Evolutionary conservation across 2,888 invertebrate genomes (phyloP), one percentile per base, ranked within the genome.

Genomic region (Drosophila borborema): DNA sequence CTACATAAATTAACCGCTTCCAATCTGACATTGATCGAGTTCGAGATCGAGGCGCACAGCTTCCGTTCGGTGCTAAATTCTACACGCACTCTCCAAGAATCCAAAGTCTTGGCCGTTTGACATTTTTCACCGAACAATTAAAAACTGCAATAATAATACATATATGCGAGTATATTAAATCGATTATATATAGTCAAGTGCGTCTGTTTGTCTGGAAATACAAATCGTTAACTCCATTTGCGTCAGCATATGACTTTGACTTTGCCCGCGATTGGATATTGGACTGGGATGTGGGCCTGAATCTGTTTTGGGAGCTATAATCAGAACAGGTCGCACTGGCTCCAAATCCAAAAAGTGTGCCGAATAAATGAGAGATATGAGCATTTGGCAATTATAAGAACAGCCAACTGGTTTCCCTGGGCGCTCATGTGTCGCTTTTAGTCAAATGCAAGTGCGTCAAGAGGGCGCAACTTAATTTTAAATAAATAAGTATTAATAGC

Each of bases 281-380:
- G 20, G 36, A 16, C 49, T 49, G 60, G 16, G 23, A 28, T 41
- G 28, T 55, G 55, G 55, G 41, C 55, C 56, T 71, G 56, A 38
- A 46, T 18, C 20, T 49, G 23, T 14, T n/a, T 38, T 8, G 38
- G 40, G 40, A 16, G 41, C 55, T 58, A 43, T 43, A 72, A 48
- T 62, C 43, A 69, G 60, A 75, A 80, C 75, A 72, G 60, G 64
- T 74, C 58, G 54, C 62, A 49, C 59, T 6, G 72, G 59, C 41
- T 55, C 36, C 64, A 46, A 61, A 72, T 65, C 60, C 54, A 38
- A 70, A 70, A 80, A 80, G 80, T 83, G 83, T 80, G 80, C 83
- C 83, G 80, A 64, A 70, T 72, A 64, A 56, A 69, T 51, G 64
- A n/a, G 55, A 45, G 38, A 43, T 43, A 38, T 34, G 46, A 51